Percentiles rank a stretch among this genome's conserved stretches.
phyloP scores from a whole-genome alignment of 2,113 vertebrate species.

The Caracal caracal region DNA sequence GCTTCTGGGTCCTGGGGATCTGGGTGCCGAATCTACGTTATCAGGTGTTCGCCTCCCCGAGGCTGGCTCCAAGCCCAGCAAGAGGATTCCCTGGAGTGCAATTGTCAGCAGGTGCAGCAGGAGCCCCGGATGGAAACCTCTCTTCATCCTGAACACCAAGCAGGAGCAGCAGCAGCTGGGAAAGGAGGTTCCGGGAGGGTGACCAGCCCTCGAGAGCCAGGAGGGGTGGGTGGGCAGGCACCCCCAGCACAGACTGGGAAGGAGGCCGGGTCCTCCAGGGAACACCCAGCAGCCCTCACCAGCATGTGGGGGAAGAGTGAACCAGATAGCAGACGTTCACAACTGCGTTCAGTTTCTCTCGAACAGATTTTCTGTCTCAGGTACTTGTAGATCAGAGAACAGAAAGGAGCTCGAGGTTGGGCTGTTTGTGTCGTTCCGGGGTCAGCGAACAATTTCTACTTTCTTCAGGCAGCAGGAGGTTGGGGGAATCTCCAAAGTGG shows the following conservation, averaged over 20 bases:
- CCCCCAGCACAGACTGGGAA: background rate
- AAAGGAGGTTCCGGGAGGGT: no score
- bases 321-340: background rate
- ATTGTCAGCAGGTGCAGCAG: no score
- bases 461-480: background rate
- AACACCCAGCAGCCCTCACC: background rate
- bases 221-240: background rate
- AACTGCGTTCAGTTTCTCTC: background rate
- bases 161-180: background rate
- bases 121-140: background rate
- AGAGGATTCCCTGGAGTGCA: no score
- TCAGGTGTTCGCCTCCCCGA: background rate
- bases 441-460: background rate
- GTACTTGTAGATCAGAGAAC: background rate
- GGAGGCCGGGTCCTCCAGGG: fast-evolving
- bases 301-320: background rate
- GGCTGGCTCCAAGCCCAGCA: background rate
- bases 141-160: background rate
- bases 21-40: fast-evolving
- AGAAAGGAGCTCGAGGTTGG: background rate
- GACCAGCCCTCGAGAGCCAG: background rate
- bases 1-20: background rate
- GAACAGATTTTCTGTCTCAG: background rate
- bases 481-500: background rate
- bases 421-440: background rate